Evolutionary conservation across 2,113 vertebrate genomes (phyloP).

Genomic region (Climacteris rufus): DNA sequence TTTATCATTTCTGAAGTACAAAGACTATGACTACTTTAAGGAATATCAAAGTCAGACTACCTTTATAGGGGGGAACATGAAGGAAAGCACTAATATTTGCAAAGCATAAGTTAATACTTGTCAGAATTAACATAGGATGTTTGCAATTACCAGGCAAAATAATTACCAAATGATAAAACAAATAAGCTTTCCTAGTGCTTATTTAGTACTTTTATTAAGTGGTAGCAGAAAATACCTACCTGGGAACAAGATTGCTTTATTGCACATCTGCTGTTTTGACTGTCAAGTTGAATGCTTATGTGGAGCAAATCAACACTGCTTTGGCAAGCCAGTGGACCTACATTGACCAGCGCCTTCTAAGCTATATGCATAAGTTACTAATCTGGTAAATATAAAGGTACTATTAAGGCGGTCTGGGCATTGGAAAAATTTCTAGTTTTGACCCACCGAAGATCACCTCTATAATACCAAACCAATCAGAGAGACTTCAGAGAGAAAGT

Average conservation of each 20-base stretch:
- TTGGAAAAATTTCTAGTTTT: not conserved
- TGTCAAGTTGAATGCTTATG: not conserved
- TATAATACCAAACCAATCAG: fast-evolving
- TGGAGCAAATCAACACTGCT: not conserved
- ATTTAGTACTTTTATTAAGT: not conserved
- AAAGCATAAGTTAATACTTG: constrained; percentile 60
- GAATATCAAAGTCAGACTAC: constrained; percentile 64
- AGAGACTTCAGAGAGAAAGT: not conserved
- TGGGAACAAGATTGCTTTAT: not conserved
- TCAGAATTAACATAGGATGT: constrained; percentile 43
- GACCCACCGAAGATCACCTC: not conserved
- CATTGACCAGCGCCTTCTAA: not conserved
- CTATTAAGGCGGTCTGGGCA: not conserved
- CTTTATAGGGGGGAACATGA: constrained; percentile 50
- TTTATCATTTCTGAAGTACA: constrained; percentile 69
- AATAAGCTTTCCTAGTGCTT: not conserved
- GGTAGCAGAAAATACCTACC: not conserved
- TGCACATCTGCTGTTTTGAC: not conserved
- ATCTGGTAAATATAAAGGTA: not conserved
- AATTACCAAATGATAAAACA: not conserved
- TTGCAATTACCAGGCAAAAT: constrained; percentile 26
- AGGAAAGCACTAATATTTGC: constrained; percentile 63
- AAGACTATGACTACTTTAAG: constrained; percentile 47
- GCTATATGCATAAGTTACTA: not conserved
- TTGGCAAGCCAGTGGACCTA: not conserved